Evolutionary conservation across 1,140 invertebrate genomes (phyloP), one percentile per base, ranked within the genome.

Genomic region (Atta cephalotes): DNA sequence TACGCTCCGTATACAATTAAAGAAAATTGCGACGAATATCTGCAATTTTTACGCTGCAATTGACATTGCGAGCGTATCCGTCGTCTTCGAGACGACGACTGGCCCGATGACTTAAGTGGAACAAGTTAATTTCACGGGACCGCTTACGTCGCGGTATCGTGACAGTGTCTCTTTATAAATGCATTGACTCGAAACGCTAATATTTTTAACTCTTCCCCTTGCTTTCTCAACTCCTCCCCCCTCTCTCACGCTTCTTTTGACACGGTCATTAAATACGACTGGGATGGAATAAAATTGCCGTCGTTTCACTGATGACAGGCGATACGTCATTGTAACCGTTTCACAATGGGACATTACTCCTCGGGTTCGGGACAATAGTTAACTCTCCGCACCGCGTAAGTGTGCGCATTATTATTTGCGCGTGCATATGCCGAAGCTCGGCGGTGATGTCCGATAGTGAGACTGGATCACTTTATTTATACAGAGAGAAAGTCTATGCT

Each of bases 311-410:
- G 79, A 88, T 71, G 80, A 88, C 90, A 88, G 87, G 70, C 89
- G 88, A 91, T 91, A 88, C 89, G 89, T 93, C 89, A 93, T 92
- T 90, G 89, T 87, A 89, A 91, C 86, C 87, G 90, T 92, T 93
- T 92, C 92, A 93, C 92, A 93, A 93, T 93, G 78, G 89, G 78
- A 49, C 88, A 90, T 90, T 89, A 89, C 88, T 82, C 78, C 85
- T 85, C 81, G 84, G 56, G 77, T 86, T 74, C 71, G 85, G 78
- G 85, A 90, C 88, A 90, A 90, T 90, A 87, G 89, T 89, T 90
- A 90, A 87, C 88, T 90, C 89, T 79, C 86, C 88, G 71, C 88
- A 14, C 14, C 66, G 77, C 77, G 58, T 49, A 81, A 90, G 85
- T 88, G 88, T 89, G 88, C 71, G 86, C 66, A 88, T 90, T 87